Percentiles rank a stretch among this genome's conserved stretches.
Evolutionary conservation across 2,797 vertebrate genomes (phyloP).

Genomic region (Melanotaenia pygmaea): DNA sequence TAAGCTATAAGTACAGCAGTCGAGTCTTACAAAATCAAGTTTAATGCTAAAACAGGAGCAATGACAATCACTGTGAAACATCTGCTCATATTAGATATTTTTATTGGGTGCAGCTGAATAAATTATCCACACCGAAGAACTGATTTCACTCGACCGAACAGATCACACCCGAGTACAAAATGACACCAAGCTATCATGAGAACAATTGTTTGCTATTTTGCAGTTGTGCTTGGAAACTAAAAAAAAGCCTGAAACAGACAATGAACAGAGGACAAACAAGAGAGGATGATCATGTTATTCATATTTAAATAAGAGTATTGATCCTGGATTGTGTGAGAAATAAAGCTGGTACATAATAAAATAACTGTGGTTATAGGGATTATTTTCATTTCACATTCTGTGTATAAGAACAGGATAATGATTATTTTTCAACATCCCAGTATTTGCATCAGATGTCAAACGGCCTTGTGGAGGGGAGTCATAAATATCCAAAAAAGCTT

Average conservation of each 20-base stretch:
- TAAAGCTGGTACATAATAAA: too few relatives aligned
- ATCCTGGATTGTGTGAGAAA: not conserved
- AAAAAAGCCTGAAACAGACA: conserved; percentile 9
- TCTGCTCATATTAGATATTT: conserved; percentile 17
- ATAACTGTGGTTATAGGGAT: too few relatives aligned
- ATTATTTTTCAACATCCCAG: conserved; percentile 10
- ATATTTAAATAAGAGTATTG: not conserved
- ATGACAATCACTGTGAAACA: conserved; percentile 20
- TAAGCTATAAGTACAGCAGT: conserved; percentile 47
- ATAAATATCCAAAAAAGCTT: not conserved
- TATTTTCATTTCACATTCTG: not conserved
- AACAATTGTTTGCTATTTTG: conserved; percentile 20
- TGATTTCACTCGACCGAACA: conserved; percentile 18
- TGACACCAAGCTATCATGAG: conserved; percentile 20
- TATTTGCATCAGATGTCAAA: conserved; percentile 46
- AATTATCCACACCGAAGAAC: conserved; percentile 4
- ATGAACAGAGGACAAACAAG: conserved; percentile 5
- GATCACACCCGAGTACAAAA: conserved; percentile 41
- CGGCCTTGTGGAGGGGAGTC: not conserved
- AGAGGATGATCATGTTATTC: not conserved
- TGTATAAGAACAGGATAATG: conserved; percentile 6
- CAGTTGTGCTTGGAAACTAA: conserved; percentile 19
- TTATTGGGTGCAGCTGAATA: conserved; percentile 22
- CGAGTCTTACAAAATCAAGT: conserved; percentile 42
- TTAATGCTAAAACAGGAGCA: conserved; percentile 21